phyloP scores from a whole-genome alignment of 2,113 vertebrate species.

The Chascanopsetta lugubris region DNA sequence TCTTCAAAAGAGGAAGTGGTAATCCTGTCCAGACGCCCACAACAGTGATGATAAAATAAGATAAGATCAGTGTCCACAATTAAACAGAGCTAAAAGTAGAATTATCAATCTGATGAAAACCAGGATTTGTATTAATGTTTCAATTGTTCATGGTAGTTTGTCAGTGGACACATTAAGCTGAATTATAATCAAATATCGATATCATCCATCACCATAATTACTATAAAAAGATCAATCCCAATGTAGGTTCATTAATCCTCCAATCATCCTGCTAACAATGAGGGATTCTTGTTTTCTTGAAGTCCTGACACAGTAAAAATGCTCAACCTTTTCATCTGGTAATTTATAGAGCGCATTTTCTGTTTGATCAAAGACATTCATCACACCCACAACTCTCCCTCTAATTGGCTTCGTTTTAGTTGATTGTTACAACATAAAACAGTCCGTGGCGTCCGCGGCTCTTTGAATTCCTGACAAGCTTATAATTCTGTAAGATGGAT shows the following conservation, averaged over 20 bases:
- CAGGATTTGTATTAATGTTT: neutral
- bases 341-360: neutral
- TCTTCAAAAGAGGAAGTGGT: neutral
- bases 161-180: neutral
- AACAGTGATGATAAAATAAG: too few relatives aligned
- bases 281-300: neutral
- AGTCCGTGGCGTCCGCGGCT: neutral
- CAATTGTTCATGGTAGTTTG: neutral
- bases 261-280: neutral
- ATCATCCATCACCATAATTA: neutral
- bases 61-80: too few relatives aligned
- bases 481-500: slow-evolving; percentile 56
- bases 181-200: neutral
- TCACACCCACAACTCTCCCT: slow-evolving; percentile 2
- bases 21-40: neutral
- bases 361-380: neutral
- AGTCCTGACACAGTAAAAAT: neutral
- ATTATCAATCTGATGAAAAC: neutral
- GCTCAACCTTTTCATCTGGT: slow-evolving; percentile 4
- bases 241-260: neutral
- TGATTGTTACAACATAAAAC: slow-evolving; percentile 8
- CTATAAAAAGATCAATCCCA: neutral
- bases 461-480: slow-evolving; percentile 36
- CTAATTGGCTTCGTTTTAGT: slow-evolving; percentile 23
- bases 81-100: neutral